Percentiles rank a stretch among this genome's conserved stretches.
Conservation (phyloP, 2,797 vertebrate genomes). For the Holocentrus rufus region DNA sequence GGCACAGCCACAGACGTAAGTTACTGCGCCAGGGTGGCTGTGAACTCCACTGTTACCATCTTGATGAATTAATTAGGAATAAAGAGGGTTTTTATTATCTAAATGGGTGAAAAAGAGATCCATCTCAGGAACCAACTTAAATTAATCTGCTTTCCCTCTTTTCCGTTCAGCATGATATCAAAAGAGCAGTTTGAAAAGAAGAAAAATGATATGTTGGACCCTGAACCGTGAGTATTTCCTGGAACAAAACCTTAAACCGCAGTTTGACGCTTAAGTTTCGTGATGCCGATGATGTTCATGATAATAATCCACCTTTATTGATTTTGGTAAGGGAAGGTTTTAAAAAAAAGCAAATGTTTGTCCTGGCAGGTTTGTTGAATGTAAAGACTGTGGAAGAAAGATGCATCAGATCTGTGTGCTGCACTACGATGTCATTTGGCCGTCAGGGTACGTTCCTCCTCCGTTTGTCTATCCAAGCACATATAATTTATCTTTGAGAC, state of each 20-base stretch:
- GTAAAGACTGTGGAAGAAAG: slow-evolving; percentile 99
- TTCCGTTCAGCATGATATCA: slow-evolving; percentile 90
- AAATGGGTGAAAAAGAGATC: slow-evolving; percentile 17
- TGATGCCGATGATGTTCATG: no score
- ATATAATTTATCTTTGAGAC: background rate
- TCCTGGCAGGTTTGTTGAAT: slow-evolving; percentile 93
- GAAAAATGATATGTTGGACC: slow-evolving; percentile 97
- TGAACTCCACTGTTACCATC: slow-evolving; percentile 11
- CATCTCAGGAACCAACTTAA: slow-evolving; percentile 22
- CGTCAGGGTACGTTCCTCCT: slow-evolving; percentile 87
- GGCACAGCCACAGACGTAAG: slow-evolving; percentile 98
- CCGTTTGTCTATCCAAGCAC: background rate
- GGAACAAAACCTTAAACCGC: no score
- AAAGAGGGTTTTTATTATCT: slow-evolving; percentile 19
- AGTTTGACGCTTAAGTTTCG: background rate
- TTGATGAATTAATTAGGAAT: slow-evolving; percentile 14
- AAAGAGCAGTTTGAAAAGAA: slow-evolving; percentile 99
- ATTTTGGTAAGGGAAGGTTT: background rate
- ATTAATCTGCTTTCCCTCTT: slow-evolving; percentile 30
- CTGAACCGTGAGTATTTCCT: slow-evolving; percentile 94
- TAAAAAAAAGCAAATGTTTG: slow-evolving; percentile 16
- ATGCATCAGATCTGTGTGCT: slow-evolving; percentile 99
- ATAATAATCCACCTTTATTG: background rate
- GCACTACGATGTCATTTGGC: slow-evolving; percentile 98
- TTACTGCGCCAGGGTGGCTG: slow-evolving; percentile 51